A percentile compares a stretch with the other conserved stretches of the same genome.
Conservation (phyloP, 1,140 invertebrate genomes). For the Cheumatopsyche charites region DNA sequence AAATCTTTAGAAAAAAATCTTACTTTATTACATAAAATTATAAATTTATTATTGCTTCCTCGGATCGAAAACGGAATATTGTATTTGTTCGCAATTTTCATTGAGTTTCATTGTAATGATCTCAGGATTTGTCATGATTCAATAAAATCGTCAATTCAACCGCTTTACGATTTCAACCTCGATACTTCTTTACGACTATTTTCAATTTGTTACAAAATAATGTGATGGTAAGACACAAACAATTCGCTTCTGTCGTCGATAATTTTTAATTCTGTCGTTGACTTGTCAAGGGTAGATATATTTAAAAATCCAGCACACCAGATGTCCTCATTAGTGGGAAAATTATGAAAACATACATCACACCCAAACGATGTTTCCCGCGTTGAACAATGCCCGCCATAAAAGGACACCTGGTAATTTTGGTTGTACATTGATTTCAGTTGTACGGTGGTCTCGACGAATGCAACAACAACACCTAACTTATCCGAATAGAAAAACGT, state of each 20-base stretch:
- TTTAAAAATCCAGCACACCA: neutral
- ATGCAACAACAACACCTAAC: slow-evolving; percentile 4
- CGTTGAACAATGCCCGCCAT: slow-evolving; percentile 9
- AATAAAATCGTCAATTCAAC: neutral
- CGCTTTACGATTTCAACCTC: neutral
- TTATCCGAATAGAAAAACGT: neutral
- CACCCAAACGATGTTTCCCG: slow-evolving; percentile 2
- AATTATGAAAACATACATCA: slow-evolving; percentile 22
- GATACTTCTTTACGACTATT: too few species aligned
- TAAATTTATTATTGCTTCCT: neutral
- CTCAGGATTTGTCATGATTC: neutral
- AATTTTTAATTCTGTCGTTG: too few species aligned
- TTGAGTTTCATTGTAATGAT: slow-evolving; percentile 13
- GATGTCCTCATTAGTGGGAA: slow-evolving; percentile 14
- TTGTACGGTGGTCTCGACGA: slow-evolving; percentile 15
- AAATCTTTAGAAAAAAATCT: neutral
- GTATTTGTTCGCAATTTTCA: neutral
- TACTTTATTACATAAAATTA: neutral
- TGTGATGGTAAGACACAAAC: too few species aligned
- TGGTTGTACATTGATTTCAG: slow-evolving; percentile 14
- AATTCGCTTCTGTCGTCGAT: too few species aligned
- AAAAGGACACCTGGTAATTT: slow-evolving; percentile 20
- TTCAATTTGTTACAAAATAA: too few species aligned
- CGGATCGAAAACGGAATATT: neutral
- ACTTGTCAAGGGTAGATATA: neutral